Evolutionary conservation across 2,888 invertebrate species (phyloP).

Genomic region (Congeria kusceri): DNA sequence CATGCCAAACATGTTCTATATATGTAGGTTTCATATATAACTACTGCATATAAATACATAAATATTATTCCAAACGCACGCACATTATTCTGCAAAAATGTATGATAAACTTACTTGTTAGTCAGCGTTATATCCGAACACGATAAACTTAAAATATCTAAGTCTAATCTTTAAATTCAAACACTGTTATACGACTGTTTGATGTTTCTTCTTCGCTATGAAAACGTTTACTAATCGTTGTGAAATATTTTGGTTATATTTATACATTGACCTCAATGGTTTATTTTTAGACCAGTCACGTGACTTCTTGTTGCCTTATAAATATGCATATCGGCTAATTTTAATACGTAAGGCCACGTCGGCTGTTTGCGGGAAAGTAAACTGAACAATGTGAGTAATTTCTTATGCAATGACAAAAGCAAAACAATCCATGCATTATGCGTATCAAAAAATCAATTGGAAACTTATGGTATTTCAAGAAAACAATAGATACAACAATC

Average conservation of each 20-base stretch:
- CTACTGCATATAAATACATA: too few relatives aligned
- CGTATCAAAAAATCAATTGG: too few relatives aligned
- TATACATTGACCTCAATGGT: slow-evolving; percentile 18
- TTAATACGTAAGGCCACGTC: slow-evolving; percentile 29
- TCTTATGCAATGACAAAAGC: too few relatives aligned
- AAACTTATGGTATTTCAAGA: not conserved
- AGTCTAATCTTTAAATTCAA: not conserved
- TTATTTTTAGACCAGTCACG: slow-evolving; percentile 41
- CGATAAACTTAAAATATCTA: not conserved
- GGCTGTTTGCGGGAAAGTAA: too few relatives aligned
- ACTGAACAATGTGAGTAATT: too few relatives aligned
- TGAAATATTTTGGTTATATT: slow-evolving; percentile 51
- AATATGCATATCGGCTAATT: slow-evolving; percentile 21
- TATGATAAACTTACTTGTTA: not conserved
- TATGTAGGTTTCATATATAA: too few relatives aligned
- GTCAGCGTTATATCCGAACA: not conserved
- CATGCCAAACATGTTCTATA: too few relatives aligned
- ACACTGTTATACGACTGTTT: slow-evolving; percentile 24
- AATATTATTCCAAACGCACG: not conserved
- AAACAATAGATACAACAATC: not conserved
- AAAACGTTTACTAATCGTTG: slow-evolving; percentile 51
- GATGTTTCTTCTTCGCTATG: slow-evolving; percentile 20
- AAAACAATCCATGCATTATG: not conserved
- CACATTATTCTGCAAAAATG: not conserved
- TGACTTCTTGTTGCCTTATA: slow-evolving; percentile 28